A percentile compares a stretch with the other conserved stretches of the same genome.
Evolutionary conservation across 2,113 vertebrate species (phyloP).

Genomic region (Clupea harengus): DNA sequence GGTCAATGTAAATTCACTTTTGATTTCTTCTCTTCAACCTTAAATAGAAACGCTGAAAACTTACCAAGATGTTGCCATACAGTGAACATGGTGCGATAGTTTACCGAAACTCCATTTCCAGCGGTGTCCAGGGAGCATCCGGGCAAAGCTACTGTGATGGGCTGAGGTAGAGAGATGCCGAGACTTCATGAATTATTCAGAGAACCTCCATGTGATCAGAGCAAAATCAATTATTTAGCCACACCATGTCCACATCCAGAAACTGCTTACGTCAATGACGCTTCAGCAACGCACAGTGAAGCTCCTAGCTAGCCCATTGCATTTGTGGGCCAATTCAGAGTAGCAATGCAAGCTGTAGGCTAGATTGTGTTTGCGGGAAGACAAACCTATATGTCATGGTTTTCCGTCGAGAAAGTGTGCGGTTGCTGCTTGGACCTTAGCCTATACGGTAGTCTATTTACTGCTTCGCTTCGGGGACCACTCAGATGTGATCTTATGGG

Average conservation of each 20-base stretch:
- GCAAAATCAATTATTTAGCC: constrained; percentile 62
- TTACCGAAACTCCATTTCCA: constrained; percentile 17
- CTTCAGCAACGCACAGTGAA: constrained; percentile 1
- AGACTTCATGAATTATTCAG: constrained; percentile 49
- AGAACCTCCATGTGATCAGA: constrained; percentile 53
- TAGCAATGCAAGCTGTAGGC: background rate
- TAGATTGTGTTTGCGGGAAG: too few relatives aligned
- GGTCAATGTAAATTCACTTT: background rate
- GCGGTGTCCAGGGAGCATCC: background rate
- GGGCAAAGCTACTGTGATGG: background rate
- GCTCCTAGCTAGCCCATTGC: background rate
- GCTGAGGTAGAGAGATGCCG: constrained; percentile 18
- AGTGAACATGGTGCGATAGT: background rate
- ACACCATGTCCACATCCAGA: constrained; percentile 35
- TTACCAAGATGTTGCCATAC: constrained; percentile 10
- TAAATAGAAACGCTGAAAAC: background rate
- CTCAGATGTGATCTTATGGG: background rate
- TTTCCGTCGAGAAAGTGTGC: background rate
- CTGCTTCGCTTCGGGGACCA: background rate
- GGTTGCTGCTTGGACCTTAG: too few relatives aligned
- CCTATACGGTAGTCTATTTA: background rate
- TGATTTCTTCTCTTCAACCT: background rate
- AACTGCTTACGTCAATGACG: constrained; percentile 32
- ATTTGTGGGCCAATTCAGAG: background rate
- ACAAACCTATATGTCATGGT: background rate